Conservation (phyloP, 2,113 vertebrate species). For the Ophthalmolycus amberensis region DNA sequence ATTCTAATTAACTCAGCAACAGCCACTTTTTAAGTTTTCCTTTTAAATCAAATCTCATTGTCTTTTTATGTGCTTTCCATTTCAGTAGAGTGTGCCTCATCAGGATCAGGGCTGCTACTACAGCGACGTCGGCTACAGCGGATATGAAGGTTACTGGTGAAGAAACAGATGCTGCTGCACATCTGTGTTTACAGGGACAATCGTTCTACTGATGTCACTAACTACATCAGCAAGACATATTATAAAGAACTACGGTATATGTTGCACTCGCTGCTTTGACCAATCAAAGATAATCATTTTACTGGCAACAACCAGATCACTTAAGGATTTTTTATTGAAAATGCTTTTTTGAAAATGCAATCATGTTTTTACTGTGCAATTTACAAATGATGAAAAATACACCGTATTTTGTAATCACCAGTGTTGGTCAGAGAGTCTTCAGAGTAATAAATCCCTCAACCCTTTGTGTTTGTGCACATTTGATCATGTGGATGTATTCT, state of each 20-base stretch:
- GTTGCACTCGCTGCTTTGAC: constrained; percentile 4
- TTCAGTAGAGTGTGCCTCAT: constrained; percentile 86
- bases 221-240: background rate
- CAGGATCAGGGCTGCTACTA: constrained; percentile 84
- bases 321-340: constrained; percentile 46
- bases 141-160: constrained; percentile 84
- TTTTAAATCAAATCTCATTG: background rate
- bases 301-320: background rate
- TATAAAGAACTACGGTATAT: background rate
- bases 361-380: constrained; percentile 24
- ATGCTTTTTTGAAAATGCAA: background rate
- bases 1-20: background rate
- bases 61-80: constrained; percentile 27
- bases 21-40: background rate
- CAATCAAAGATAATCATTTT: constrained; percentile 27
- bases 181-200: background rate
- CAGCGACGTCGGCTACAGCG: constrained; percentile 56
- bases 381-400: constrained; percentile 5
- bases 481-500: constrained; percentile 6
- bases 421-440: background rate
- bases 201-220: background rate
- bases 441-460: constrained; percentile 18
- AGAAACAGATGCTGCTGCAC: constrained; percentile 20
- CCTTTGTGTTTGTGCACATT: background rate
- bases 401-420: constrained; percentile 13